Base-by-base conservation (phyloP, 30 jellyfish, hydroid and myxozoan genomes). In the Rhopilema esculentum region DNA sequence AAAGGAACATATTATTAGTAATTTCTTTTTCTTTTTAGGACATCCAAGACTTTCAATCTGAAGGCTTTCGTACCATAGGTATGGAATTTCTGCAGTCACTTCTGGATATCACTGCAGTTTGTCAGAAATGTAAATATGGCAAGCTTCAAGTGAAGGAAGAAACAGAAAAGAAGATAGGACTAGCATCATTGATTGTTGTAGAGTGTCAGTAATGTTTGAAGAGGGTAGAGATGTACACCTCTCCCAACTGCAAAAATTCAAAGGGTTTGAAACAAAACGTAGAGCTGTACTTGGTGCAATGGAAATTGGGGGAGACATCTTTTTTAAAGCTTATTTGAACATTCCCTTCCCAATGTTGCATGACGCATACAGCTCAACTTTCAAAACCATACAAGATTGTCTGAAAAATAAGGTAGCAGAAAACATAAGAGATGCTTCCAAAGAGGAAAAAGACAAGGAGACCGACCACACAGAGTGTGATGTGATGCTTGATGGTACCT, bases 241-340 rank as follows among this genome's bases (percentile, higher is more conserved):
- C 83, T 8, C 83, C 83, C 16, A 72, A 32, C 9, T 75, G 86
- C 26, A 26, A 40, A 19, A 24, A 52, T 48, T 64, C 89, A 57
- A 33, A 25, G 49, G 49, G 17, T 79, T 8, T 79, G 89, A 79
- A 79, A 66, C 64, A 23, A 66, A 79, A 21, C 81, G 89, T 57
- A 18, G 83, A 16, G 22, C 53, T 4, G 89, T 79, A 17, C 89
- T 79, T 33, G 67, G 69, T 8, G 23, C 33, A 8, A 32, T 79
- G 66, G 89, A 77, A 49, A 77, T 61, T 29, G 88, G 89, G 9
- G 80, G 64, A 62, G 82, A 15, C 29, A 53, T 17, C 80, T 30
- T 79, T 61, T n/a, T 32, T 25, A 24, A 68, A 68, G 8, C 50
- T 26, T 4, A 15, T 28, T 23, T 68, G 33, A 24, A 68, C 27